Evolutionary conservation across 2,113 vertebrate species (phyloP), one percentile per base, ranked within the genome.

Genomic region (Catharus minimus): DNA sequence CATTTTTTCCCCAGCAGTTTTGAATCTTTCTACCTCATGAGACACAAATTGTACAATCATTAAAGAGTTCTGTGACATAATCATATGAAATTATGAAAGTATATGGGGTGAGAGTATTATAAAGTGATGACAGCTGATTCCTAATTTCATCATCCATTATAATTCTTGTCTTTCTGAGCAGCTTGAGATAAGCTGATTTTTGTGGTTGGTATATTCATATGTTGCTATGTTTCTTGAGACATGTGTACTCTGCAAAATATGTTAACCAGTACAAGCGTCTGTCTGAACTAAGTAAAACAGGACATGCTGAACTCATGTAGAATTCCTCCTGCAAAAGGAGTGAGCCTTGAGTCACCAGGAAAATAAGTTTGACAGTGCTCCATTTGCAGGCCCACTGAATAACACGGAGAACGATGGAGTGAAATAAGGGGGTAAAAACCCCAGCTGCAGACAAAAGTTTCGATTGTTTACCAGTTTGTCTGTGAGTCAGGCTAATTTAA

Each of bases 181-280:
- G 77, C 53, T 92, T 82, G 91, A 93, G 93, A 95, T 94, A 93
- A 93, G 66, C 66, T 82, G 80, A 75, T 72, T 90, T 80, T 88
- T 92, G 80, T 86, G 91, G 77, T 89, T 82, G 61, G 38, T 89
- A 38, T 57, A 76, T 86, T 87, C 84, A 61, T 57, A 72, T 61
- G 33, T 58, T 92, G 58, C 56, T 75, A 1, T 78, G 65, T 84
- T 93, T 82, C 81, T 86, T 72, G 69, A 82, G 83, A 94, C 58
- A 14, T 46, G 61, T 90, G 69, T 41, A 38, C 73, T 82, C 74
- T 89, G 65, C 44, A 89, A 88, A 91, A 55, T 75, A 82, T 72
- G 83, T 68, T 71, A 84, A 78, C 44, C 24, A 68, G 36, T 83
- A 60, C 72, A 90, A 93, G 44, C 0, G 0, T 33, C 82, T 92